Base-by-base conservation (phyloP, 2,113 vertebrate species). In the Jacana jacana region DNA sequence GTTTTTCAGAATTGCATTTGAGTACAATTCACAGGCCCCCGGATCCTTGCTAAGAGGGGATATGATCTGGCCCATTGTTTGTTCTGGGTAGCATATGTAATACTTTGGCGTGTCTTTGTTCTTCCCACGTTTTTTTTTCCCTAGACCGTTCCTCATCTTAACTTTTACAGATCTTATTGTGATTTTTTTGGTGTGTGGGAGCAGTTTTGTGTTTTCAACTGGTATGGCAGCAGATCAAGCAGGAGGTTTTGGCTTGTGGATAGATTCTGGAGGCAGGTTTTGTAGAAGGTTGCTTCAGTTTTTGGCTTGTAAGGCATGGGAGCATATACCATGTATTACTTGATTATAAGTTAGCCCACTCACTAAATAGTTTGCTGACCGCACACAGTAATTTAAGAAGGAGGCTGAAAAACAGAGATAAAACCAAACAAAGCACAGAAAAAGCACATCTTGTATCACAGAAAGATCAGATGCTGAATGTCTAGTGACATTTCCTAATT, bases 211-310 rank as follows among this genome's bases (percentile, higher is more conserved):
- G 84, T 96, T 96, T 96, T 97, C 94, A 94, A 92, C 78, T 96
- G 88, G 88, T 97, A 78, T 96, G 94, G 97, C 95, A 96, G 81
- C 49, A 94, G 86, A 97, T 95, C 95, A 97, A 96, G 94, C 88
- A 85, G 76, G 86, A 93, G 51, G 39, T 96, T 97, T 91, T 97
- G 95, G 95, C 95, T 69, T 66, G 8, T 70, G 48, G 17, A 80
- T 11, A 49, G 51, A 95, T 95, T 89, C 91, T 91, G 88, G 85
- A 90, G 91, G 84, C 91, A 96, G 95, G 84, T 95, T 96, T 96
- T 95, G 76, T 88, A 82, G 48, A 95, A 95, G 69, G 69, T 91
- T 88, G 55, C 72, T 96, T 25, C 27, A 31, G 5, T 81, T 95
- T 82, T 96, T 97, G 95, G 86, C 91, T 84, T 82, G 27, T 83